phyloP scores from a whole-genome alignment of 2,113 vertebrate genomes.

The Pluvianellus socialis region DNA sequence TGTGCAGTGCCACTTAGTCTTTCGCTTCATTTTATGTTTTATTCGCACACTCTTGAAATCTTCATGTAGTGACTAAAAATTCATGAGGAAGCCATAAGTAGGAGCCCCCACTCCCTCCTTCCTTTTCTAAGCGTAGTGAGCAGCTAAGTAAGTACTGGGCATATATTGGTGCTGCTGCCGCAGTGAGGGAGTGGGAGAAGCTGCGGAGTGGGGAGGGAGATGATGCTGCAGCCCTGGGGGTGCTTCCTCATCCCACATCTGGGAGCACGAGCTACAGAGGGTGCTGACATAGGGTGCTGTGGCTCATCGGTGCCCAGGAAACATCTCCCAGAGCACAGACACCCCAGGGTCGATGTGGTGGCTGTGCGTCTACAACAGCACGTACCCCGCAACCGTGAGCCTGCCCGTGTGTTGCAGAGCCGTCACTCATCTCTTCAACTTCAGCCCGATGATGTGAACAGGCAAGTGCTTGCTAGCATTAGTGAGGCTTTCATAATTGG shows the following conservation, averaged over 20 bases:
- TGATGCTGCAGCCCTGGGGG: background rate
- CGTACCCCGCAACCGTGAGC: fast-evolving
- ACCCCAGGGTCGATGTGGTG: fast-evolving
- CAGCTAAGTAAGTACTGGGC: background rate
- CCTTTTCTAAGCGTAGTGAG: background rate
- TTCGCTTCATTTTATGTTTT: background rate
- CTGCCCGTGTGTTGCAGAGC: background rate
- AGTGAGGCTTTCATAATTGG: slow-evolving; percentile 24
- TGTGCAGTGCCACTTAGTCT: slow-evolving; percentile 1
- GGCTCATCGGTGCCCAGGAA: background rate
- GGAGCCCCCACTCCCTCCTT: background rate
- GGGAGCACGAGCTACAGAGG: background rate
- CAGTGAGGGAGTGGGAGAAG: background rate
- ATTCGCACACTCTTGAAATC: slow-evolving; percentile 33
- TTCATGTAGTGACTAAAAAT: slow-evolving; percentile 51
- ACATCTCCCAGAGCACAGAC: background rate
- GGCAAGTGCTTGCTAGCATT: slow-evolving; percentile 21
- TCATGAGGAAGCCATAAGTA: slow-evolving; percentile 3
- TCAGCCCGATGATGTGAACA: background rate
- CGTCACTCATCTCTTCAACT: background rate
- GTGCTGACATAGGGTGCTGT: fast-evolving
- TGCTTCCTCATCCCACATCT: background rate
- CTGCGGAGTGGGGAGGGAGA: background rate
- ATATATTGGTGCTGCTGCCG: fast-evolving
- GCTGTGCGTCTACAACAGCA: background rate